phyloP scores from a whole-genome alignment of 1,140 invertebrate species.

The Plectus sambesii region DNA sequence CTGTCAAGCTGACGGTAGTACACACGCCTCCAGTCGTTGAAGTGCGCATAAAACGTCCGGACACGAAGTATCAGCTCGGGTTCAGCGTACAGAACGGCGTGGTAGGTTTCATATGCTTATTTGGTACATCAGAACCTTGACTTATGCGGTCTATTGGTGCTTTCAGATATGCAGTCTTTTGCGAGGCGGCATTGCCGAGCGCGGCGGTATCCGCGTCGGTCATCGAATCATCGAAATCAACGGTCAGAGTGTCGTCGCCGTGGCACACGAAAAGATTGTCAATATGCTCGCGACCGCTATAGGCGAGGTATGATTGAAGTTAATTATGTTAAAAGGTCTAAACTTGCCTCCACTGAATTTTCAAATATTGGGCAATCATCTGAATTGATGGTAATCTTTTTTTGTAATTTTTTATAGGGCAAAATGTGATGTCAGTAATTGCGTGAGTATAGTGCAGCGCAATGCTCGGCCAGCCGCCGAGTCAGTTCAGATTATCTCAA shows the following conservation, averaged over 20 bases:
- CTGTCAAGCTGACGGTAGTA: conserved; percentile 91
- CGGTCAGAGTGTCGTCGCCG: conserved; percentile 94
- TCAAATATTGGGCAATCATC: conserved; percentile 9
- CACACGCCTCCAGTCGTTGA: conserved; percentile 99
- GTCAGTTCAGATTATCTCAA: too few species aligned
- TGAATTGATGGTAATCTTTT: conserved; percentile 4
- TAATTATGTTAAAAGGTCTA: conserved; percentile 11
- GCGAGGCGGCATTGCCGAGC: conserved; percentile 91
- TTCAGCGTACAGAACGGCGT: conserved; percentile 99
- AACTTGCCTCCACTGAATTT: not conserved
- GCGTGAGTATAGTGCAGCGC: too few species aligned
- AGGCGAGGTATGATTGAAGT: conserved; percentile 74
- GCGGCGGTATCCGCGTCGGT: conserved; percentile 92
- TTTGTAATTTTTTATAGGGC: conserved; percentile 6
- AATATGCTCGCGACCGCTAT: conserved; percentile 94
- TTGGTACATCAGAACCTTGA: conserved; percentile 1
- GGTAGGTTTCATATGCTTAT: conserved; percentile 56
- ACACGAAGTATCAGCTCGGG: conserved; percentile 97
- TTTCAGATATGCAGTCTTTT: conserved; percentile 87
- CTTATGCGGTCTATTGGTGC: conserved; percentile 3
- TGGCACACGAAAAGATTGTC: conserved; percentile 97
- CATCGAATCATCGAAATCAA: conserved; percentile 99
- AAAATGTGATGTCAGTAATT: too few species aligned
- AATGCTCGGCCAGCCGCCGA: too few species aligned
- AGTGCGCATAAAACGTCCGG: conserved; percentile 95